phyloP scores from a whole-genome alignment of 1,140 invertebrate species.

The Neodiprion pinetum region DNA sequence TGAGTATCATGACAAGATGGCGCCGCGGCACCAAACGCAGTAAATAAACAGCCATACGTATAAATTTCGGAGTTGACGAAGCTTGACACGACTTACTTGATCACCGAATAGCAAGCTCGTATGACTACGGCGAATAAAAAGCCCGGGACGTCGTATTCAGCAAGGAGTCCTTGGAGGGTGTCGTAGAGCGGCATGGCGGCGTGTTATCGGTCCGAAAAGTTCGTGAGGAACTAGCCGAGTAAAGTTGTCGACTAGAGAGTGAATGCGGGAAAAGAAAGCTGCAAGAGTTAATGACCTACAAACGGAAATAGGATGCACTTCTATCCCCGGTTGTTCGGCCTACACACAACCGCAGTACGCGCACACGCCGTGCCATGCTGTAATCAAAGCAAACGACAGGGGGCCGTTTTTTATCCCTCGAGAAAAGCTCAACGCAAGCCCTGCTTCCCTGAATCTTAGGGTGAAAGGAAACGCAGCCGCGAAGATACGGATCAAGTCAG shows the following conservation, averaged over 20 bases:
- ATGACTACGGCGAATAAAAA: background rate
- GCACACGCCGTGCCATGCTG: background rate
- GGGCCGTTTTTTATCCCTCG: too few species aligned
- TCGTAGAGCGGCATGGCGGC: background rate
- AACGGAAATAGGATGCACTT: slow-evolving; percentile 2
- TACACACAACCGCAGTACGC: background rate
- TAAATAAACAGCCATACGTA: too few species aligned
- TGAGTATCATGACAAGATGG: too few species aligned
- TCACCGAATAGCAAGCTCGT: slow-evolving; percentile 1
- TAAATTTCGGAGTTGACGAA: too few species aligned
- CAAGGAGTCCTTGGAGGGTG: background rate
- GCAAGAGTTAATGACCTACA: slow-evolving; percentile 6
- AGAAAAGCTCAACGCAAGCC: too few species aligned
- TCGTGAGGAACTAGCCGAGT: background rate
- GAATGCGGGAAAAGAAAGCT: slow-evolving; percentile 4
- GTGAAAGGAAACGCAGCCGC: too few species aligned
- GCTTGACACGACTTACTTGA: background rate
- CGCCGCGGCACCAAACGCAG: too few species aligned
- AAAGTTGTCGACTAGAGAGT: background rate
- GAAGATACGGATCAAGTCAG: too few species aligned
- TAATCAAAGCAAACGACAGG: background rate
- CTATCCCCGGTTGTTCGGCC: background rate
- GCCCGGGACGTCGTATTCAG: background rate
- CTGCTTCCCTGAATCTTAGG: too few species aligned
- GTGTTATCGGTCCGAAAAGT: background rate